phyloP scores from a whole-genome alignment of 2,797 vertebrate species.

The Luscinia megarhynchos region DNA sequence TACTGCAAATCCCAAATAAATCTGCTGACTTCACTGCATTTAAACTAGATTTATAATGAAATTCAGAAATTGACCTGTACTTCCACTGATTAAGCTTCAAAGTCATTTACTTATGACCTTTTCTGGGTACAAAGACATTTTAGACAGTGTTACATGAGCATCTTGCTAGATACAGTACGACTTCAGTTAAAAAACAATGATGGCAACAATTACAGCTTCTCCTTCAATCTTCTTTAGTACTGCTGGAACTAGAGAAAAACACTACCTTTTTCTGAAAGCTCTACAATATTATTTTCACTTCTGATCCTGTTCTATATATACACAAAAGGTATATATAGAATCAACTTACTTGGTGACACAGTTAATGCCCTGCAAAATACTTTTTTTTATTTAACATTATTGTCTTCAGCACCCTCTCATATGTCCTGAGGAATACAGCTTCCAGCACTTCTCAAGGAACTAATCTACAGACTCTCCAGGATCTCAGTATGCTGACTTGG shows the following conservation, averaged over 20 bases:
- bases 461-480: background rate
- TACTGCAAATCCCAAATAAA: background rate
- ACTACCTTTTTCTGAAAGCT: background rate
- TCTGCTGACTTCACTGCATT: background rate
- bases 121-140: conserved; percentile 13
- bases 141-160: background rate
- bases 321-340: background rate
- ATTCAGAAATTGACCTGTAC: background rate
- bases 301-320: background rate
- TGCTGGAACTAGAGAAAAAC: background rate
- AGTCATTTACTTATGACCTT: conserved; percentile 30
- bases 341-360: background rate
- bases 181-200: background rate
- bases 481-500: background rate
- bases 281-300: background rate
- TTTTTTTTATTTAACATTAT: background rate
- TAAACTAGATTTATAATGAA: conserved; percentile 18
- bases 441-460: background rate
- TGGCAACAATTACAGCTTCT: background rate
- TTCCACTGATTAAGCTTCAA: conserved; percentile 14
- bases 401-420: background rate
- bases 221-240: background rate
- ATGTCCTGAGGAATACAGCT: background rate
- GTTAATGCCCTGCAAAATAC: background rate
- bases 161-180: background rate